Evolutionary conservation across 2,797 vertebrate species (phyloP).

Genomic region (Alectoris magna): DNA sequence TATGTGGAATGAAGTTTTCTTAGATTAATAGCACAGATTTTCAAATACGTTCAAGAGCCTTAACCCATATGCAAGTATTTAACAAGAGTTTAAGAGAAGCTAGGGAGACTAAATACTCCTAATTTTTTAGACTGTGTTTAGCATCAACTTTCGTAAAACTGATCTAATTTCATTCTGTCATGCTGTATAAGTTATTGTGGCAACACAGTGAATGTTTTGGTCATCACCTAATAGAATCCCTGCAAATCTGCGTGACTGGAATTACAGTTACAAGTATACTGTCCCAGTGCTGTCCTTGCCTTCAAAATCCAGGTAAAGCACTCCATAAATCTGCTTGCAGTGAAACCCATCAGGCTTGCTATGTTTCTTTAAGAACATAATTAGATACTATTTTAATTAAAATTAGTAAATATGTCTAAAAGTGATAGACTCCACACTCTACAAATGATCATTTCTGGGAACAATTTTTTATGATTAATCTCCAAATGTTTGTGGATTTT

Average conservation of each 20-base stretch:
- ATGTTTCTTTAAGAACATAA: constrained; percentile 13
- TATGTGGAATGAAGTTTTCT: not conserved
- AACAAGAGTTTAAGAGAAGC: not conserved
- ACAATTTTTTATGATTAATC: constrained; percentile 12
- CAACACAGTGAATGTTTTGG: not conserved
- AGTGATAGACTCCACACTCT: constrained; percentile 45
- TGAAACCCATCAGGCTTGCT: not conserved
- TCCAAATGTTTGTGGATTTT: constrained; percentile 55
- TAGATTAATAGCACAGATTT: not conserved
- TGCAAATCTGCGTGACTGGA: not conserved
- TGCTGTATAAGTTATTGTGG: not conserved
- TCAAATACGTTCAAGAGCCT: not conserved
- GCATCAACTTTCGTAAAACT: not conserved
- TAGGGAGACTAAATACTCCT: not conserved
- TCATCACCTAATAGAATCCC: not conserved
- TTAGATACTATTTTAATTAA: constrained; percentile 39
- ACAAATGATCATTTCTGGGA: constrained; percentile 59
- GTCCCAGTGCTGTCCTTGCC: not conserved
- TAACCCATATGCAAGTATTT: not conserved
- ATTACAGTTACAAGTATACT: not conserved
- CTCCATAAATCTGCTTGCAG: not conserved
- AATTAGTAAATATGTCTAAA: constrained; percentile 56
- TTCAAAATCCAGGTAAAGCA: not conserved
- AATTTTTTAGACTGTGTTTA: not conserved
- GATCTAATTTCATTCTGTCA: not conserved